Evolutionary conservation across 2,888 invertebrate species (phyloP).

Genomic region (Melieria crassipennis): DNA sequence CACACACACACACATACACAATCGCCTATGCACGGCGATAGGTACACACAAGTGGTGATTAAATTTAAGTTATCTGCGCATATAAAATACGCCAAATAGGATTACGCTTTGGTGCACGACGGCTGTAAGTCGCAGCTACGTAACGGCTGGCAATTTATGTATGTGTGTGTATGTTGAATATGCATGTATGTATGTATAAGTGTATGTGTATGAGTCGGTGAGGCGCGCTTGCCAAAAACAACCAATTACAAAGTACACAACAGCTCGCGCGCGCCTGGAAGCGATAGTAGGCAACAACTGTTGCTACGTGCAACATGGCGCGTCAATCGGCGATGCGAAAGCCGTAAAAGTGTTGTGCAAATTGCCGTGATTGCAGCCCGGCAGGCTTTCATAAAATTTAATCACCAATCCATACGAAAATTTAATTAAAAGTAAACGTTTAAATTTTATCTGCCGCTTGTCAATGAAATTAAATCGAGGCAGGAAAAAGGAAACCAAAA

Average conservation of each 20-base stretch:
- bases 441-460: slow-evolving; percentile 14
- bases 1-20: neutral
- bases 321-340: too few relatives aligned
- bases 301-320: too few relatives aligned
- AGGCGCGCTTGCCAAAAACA: too few relatives aligned
- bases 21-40: neutral
- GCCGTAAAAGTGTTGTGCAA: too few relatives aligned
- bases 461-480: slow-evolving; percentile 18
- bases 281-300: too few relatives aligned
- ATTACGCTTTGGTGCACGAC: too few relatives aligned
- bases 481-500: slow-evolving; percentile 4
- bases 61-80: slow-evolving; percentile 15
- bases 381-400: slow-evolving; percentile 13
- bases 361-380: too few relatives aligned
- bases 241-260: too few relatives aligned
- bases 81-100: too few relatives aligned
- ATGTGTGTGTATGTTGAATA: neutral
- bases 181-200: neutral
- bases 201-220: neutral
- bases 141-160: neutral
- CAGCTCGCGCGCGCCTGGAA: too few relatives aligned
- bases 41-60: slow-evolving; percentile 14
- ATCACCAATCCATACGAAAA: slow-evolving; percentile 23
- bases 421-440: slow-evolving; percentile 28
- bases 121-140: too few relatives aligned